Base-by-base conservation (phyloP, 2,113 vertebrate genomes). In the Brevimyrus niger region DNA sequence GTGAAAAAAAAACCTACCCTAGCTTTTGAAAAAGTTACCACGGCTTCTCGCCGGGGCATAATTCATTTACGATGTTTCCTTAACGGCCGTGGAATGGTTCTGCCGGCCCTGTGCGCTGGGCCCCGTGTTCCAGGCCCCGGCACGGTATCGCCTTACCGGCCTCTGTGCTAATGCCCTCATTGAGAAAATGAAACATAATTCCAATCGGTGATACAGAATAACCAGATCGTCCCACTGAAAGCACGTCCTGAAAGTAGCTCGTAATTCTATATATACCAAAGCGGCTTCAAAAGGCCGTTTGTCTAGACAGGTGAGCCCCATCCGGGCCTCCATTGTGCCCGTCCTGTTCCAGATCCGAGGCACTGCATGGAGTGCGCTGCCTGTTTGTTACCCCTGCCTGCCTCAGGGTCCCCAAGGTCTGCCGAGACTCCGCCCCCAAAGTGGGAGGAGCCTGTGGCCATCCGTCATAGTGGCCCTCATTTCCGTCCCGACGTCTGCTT, bases 221-320 rank as follows among this genome's bases (percentile, higher is more conserved):
- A 86, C 85, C 85, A 86, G 85, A 86, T 86, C 85, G 85, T 86
- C 46, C 48, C 46, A 47, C 38, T 86, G 27, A 86, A 35, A 86
- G 46, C 82, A n/a, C 48, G 47, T 48, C 46, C 48, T 86, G 47
- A 86, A 50, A 44, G 86, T 42, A 61, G 19, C 86, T 87, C 15
- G 86, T 38, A 87, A 87, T 42, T 55, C 86, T 48, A 87, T 58
- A 87, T 48, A 58, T 87, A 87, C 50, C 86, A 58, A 87, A 21
- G 35, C 31, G 6, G 53, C 38, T 87, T 87, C 53, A 87, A 87
- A 53, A 86, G 82, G 44, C 82, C 82, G 48, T 53, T 53, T 86
- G 86, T 87, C 44, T 87, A 48, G 53, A 87, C 86, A 55, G 53
- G 53, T 87, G 53, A 87, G 50, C 38, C 44, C 13, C 5, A 86